A percentile compares a stretch with the other conserved stretches of the same genome.
Evolutionary conservation across 2,888 invertebrate genomes (phyloP).

Genomic region (Apotomis capreana): DNA sequence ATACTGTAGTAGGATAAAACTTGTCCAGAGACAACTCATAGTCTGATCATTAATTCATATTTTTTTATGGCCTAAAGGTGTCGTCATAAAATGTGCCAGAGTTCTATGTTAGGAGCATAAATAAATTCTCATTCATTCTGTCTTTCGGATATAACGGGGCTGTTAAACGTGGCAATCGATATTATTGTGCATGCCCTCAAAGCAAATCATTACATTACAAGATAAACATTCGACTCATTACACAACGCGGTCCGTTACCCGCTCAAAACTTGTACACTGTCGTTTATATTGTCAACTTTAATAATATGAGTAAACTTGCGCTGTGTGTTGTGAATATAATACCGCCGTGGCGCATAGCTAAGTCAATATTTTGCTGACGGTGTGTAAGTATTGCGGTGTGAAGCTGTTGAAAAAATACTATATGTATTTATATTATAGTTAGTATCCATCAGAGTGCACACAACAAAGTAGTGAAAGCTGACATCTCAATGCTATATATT

Average conservation of each 20-base stretch:
- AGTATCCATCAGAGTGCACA: no score
- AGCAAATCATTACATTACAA: neutral
- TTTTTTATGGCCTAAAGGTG: no score
- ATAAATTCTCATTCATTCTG: no score
- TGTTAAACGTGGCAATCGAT: neutral
- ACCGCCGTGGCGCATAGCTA: conserved; percentile 5
- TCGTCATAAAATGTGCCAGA: no score
- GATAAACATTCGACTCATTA: neutral
- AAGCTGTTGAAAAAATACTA: conserved; percentile 25
- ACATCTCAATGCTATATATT: no score
- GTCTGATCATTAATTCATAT: no score
- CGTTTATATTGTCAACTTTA: conserved; percentile 29
- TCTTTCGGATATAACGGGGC: no score
- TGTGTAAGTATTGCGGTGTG: conserved; percentile 2
- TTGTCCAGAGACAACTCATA: no score
- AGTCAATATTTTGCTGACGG: conserved; percentile 20
- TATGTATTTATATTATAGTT: neutral
- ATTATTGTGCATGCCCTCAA: neutral
- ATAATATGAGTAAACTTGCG: conserved; percentile 26
- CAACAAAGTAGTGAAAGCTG: no score
- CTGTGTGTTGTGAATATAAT: conserved; percentile 20
- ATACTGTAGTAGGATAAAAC: no score
- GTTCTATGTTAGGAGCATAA: no score
- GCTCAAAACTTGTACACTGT: conserved; percentile 24
- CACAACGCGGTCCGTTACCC: conserved; percentile 23